phyloP scores from a whole-genome alignment of 2,797 vertebrate species.

The Nothura maculosa region DNA sequence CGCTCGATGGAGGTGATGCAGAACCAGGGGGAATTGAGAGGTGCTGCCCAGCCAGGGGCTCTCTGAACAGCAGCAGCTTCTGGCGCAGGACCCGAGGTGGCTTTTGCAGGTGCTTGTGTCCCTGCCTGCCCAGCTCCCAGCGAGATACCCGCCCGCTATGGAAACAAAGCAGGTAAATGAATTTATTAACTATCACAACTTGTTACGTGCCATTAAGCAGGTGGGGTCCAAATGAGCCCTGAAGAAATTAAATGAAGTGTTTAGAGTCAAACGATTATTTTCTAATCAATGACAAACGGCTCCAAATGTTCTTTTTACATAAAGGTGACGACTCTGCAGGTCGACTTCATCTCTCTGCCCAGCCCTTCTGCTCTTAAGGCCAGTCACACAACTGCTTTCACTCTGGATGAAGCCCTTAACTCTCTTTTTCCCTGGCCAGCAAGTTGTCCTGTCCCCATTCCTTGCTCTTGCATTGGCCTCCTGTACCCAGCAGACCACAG shows the following conservation, averaged over 20 bases:
- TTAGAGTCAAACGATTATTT: neutral
- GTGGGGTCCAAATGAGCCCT: neutral
- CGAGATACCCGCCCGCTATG: accelerated
- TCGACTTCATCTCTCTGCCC: neutral
- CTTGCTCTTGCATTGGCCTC: neutral
- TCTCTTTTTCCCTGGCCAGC: neutral
- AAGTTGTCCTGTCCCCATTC: neutral
- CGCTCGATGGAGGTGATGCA: neutral
- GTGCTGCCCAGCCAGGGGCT: neutral
- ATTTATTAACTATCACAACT: neutral
- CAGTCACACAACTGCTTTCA: neutral
- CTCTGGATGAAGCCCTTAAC: neutral
- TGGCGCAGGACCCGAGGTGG: neutral
- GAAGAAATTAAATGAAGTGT: neutral
- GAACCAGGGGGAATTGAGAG: neutral
- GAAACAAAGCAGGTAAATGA: neutral
- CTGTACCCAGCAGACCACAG: too few relatives aligned
- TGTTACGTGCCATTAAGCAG: neutral
- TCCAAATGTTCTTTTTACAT: neutral
- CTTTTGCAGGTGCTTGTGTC: accelerated
- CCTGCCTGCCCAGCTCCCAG: neutral
- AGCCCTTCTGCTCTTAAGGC: neutral
- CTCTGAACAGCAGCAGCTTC: neutral
- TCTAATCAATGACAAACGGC: neutral
- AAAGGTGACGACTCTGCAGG: neutral